A percentile compares a stretch with the other conserved stretches of the same genome.
These are phyloP conservation scores for Xyrichtys novacula DNA, from an alignment of 2,797 vertebrate species.

Conservation along the genomic window DNA sequence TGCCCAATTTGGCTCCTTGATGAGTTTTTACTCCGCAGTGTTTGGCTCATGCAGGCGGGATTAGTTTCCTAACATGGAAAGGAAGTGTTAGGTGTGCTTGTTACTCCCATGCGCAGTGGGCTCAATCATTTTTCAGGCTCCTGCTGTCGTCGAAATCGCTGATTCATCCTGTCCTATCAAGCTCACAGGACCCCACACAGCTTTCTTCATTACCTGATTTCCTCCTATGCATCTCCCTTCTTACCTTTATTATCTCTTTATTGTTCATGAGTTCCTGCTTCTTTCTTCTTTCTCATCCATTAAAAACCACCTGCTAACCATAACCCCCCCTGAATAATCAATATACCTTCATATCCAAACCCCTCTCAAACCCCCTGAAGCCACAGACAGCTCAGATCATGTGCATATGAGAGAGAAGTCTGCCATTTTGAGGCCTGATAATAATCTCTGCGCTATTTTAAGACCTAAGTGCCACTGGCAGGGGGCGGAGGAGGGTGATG, in stretches of 20 bases:
- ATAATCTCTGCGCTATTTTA: conserved; percentile 86
- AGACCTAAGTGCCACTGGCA: conserved; percentile 69
- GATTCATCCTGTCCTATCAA: conserved; percentile 45
- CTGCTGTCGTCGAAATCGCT: conserved; percentile 34
- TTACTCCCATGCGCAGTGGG: conserved; percentile 50
- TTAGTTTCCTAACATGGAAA: conserved; percentile 36
- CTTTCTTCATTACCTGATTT: not conserved
- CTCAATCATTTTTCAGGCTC: conserved; percentile 46
- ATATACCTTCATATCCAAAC: not conserved
- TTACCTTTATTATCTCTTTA: not conserved
- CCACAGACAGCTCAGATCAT: conserved; percentile 5
- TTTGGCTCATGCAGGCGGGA: conserved; percentile 13
- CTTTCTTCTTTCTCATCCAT: not conserved
- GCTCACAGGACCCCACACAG: conserved; percentile 3
- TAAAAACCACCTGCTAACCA: not conserved
- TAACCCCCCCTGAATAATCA: not conserved
- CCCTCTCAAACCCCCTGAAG: conserved; percentile 16
- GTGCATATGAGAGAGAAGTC: conserved; percentile 57
- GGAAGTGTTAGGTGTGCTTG: conserved; percentile 40
- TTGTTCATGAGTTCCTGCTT: not conserved
- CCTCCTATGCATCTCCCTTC: not conserved
- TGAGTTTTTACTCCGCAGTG: conserved; percentile 30
- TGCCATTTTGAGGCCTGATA: conserved; percentile 76
- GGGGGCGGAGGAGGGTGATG: conserved; percentile 43
- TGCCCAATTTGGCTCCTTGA: conserved; percentile 38